Conservation (phyloP, 2,113 vertebrate species). For the Rhinogobius similis region DNA sequence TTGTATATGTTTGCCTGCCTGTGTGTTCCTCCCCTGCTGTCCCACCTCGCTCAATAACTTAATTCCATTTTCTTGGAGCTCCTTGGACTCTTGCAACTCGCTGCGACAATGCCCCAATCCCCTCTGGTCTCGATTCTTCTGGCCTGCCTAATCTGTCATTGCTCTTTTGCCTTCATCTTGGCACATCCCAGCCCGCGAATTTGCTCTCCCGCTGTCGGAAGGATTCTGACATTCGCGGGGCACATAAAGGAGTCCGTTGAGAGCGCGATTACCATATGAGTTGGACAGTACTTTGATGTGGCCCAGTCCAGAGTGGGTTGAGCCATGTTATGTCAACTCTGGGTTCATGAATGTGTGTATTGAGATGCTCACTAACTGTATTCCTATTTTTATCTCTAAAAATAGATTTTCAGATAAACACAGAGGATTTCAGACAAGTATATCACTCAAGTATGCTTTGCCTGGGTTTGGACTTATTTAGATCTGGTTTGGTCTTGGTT, state of each 20-base stretch:
- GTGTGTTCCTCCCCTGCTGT: constrained; percentile 9
- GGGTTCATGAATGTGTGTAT: background rate
- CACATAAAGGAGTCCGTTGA: background rate
- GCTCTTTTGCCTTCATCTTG: constrained; percentile 11
- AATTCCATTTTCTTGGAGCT: constrained; percentile 42
- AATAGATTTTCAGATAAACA: too few relatives aligned
- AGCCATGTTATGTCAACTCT: background rate
- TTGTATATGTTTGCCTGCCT: constrained; percentile 6
- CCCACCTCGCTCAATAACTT: constrained; percentile 28
- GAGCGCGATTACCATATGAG: constrained; percentile 1
- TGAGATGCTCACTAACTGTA: too few relatives aligned
- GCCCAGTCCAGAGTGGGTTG: background rate
- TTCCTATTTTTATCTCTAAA: too few relatives aligned
- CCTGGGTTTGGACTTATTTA: too few relatives aligned
- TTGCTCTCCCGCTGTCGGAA: background rate
- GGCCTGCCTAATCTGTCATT: constrained; percentile 15
- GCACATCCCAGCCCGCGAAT: background rate
- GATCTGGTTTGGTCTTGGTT: too few relatives aligned
- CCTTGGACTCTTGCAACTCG: constrained; percentile 13
- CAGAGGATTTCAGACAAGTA: too few relatives aligned
- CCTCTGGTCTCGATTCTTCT: constrained; percentile 1
- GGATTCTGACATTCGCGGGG: background rate
- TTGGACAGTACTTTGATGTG: constrained; percentile 8
- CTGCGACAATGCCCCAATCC: constrained; percentile 6
- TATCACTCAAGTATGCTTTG: too few relatives aligned